Evolutionary conservation across 2,888 invertebrate species (phyloP).

Genomic region (Rutpela maculata): DNA sequence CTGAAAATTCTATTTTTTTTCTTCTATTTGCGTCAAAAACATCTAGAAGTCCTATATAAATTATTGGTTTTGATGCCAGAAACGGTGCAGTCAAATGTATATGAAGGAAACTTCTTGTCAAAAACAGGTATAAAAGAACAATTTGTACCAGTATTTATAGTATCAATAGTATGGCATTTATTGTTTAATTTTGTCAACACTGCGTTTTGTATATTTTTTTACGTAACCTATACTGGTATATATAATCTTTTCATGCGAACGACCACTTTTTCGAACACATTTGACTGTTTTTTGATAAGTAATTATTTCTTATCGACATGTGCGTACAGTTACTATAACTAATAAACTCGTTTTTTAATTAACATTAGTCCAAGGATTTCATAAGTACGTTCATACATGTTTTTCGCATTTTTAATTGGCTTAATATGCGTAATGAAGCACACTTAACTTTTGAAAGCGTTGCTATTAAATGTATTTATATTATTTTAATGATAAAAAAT

Average conservation of each 20-base stretch:
- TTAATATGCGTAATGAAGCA: slow-evolving; percentile 22
- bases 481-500: slow-evolving; percentile 9
- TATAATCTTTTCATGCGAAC: background rate
- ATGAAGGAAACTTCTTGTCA: no score
- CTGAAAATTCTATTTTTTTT: no score
- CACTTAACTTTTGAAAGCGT: slow-evolving; percentile 22
- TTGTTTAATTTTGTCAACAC: no score
- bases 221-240: background rate
- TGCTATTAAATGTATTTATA: background rate
- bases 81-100: no score
- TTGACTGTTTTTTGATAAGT: slow-evolving; percentile 45
- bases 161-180: no score
- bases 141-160: no score
- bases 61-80: no score
- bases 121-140: no score
- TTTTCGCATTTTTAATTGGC: slow-evolving; percentile 28
- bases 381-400: slow-evolving; percentile 40
- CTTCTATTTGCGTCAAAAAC: no score
- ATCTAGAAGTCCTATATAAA: no score
- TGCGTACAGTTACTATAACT: slow-evolving; percentile 50
- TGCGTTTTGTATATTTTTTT: no score
- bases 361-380: slow-evolving; percentile 49
- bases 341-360: slow-evolving; percentile 46
- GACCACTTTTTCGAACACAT: slow-evolving; percentile 11
- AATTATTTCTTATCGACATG: slow-evolving; percentile 48